These are phyloP conservation scores for Sternotherus odoratus DNA, from an alignment of 2,797 vertebrate species.

Conservation along the genomic window DNA sequence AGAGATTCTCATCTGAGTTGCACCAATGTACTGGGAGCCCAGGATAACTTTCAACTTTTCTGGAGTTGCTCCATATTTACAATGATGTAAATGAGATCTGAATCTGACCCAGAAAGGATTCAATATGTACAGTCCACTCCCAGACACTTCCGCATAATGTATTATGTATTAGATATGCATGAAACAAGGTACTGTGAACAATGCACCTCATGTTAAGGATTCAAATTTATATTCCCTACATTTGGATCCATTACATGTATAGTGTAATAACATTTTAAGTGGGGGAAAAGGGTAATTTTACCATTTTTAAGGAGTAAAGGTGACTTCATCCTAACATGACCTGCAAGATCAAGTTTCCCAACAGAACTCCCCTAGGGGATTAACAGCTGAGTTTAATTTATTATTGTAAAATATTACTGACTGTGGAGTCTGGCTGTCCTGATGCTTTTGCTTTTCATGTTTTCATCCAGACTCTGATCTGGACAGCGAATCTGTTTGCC, in stretches of 20 bases:
- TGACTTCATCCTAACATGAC: neutral
- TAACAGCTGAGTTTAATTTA: slow-evolving; percentile 1
- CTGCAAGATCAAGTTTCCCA: neutral
- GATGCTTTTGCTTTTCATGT: neutral
- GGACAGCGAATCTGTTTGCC: neutral
- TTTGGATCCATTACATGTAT: neutral
- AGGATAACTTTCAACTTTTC: neutral
- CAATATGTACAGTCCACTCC: neutral
- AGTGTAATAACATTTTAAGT: too few species aligned
- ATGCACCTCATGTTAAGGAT: neutral
- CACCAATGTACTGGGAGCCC: neutral
- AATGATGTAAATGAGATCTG: neutral
- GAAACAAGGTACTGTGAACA: neutral
- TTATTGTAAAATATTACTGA: neutral
- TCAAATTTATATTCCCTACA: neutral
- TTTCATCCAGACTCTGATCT: neutral
- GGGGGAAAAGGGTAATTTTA: neutral
- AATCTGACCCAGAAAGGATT: neutral
- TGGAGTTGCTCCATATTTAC: neutral
- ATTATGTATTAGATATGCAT: too few species aligned
- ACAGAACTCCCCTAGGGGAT: neutral
- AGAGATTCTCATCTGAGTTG: neutral
- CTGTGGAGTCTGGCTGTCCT: neutral
- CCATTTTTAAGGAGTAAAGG: neutral
- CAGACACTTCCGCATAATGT: neutral